Evolutionary conservation across 2,797 vertebrate genomes (phyloP).

Genomic region (Anableps anableps): DNA sequence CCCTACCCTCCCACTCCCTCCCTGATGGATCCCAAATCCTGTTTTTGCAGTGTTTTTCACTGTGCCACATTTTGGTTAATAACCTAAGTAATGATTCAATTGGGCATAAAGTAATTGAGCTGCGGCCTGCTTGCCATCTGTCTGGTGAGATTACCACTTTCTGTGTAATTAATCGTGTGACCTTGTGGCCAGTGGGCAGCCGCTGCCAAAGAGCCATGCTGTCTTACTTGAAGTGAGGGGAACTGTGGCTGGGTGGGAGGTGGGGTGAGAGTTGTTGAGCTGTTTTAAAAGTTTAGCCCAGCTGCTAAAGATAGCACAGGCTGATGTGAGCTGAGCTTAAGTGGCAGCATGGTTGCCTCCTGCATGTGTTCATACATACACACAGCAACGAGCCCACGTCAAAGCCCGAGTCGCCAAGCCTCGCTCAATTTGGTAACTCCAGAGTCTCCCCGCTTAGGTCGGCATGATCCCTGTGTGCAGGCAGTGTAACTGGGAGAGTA

Average conservation of each 20-base stretch:
- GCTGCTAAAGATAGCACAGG: constrained; percentile 77
- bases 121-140: constrained; percentile 81
- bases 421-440: constrained; percentile 74
- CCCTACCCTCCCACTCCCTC: constrained; percentile 17
- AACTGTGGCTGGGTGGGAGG: constrained; percentile 19
- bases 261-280: constrained; percentile 53
- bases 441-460: constrained; percentile 60
- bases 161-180: constrained; percentile 85
- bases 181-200: constrained; percentile 71
- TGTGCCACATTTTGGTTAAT: constrained; percentile 76
- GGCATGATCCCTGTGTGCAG: constrained; percentile 85
- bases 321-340: constrained; percentile 74
- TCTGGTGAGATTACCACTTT: constrained; percentile 82
- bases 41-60: constrained; percentile 56
- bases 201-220: constrained; percentile 60
- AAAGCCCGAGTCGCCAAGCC: constrained; percentile 61
- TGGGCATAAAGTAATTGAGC: constrained; percentile 79
- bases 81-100: constrained; percentile 82
- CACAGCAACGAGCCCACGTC: constrained; percentile 54
- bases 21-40: constrained; percentile 61
- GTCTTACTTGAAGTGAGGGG: constrained; percentile 65
- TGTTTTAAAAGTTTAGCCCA: constrained; percentile 73
- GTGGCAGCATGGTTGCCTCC: constrained; percentile 68
- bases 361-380: constrained; percentile 30
- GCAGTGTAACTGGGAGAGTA: constrained; percentile 74